phyloP scores from a whole-genome alignment of 2,113 vertebrate species.

The Phalacrocorax aristotelis region DNA sequence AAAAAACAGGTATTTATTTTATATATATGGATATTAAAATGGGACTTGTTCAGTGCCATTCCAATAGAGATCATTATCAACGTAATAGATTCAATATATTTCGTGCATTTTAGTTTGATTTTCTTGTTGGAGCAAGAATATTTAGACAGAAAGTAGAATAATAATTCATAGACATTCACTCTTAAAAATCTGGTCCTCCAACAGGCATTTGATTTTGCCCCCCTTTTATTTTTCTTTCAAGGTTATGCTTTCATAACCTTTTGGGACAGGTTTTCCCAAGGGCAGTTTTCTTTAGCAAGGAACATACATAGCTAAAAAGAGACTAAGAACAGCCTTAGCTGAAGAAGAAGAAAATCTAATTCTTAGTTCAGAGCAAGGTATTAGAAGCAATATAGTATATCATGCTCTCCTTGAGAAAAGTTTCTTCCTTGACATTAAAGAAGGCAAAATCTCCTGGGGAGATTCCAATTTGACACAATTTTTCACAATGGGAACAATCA shows the following conservation, averaged over 20 bases:
- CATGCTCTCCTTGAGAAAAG: not conserved
- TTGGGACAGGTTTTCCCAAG: not conserved
- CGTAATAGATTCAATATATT: not conserved
- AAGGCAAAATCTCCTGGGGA: not conserved
- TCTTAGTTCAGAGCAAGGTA: not conserved
- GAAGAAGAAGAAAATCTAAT: not conserved
- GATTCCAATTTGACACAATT: not conserved
- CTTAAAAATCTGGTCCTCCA: not conserved
- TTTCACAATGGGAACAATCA: not conserved
- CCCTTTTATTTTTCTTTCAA: not conserved
- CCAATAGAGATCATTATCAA: not conserved
- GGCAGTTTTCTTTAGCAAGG: not conserved
- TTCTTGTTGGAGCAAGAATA: not conserved
- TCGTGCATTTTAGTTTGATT: not conserved
- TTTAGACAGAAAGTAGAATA: not conserved
- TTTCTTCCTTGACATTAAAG: not conserved
- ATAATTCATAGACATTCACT: not conserved
- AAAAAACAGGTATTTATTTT: rapidly evolving
- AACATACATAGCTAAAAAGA: not conserved
- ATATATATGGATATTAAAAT: not conserved
- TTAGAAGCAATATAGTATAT: not conserved
- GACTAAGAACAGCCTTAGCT: not conserved
- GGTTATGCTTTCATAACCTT: not conserved
- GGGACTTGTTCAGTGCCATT: not conserved
- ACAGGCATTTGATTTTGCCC: not conserved